phyloP scores from a whole-genome alignment of 2,797 vertebrate species.

The Tenualosa thibaudeaui region DNA sequence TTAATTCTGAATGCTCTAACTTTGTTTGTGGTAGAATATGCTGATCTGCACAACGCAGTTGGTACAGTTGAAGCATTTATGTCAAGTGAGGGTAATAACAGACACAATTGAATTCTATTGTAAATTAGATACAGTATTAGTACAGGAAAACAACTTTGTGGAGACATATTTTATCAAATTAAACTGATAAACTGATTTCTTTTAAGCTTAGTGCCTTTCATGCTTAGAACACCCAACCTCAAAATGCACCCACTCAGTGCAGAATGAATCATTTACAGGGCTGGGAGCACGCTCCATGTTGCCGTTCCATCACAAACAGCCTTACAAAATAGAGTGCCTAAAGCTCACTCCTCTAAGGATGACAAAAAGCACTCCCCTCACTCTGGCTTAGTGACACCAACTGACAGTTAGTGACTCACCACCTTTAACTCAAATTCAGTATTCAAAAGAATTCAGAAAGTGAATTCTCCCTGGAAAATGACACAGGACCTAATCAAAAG shows the following conservation, averaged over 20 bases:
- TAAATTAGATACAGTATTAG: not conserved
- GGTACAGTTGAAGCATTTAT: too few species aligned
- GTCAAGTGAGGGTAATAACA: not conserved
- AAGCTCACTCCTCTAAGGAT: not conserved
- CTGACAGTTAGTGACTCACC: not conserved
- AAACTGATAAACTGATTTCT: not conserved
- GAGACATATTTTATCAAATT: not conserved
- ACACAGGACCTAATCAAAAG: too few species aligned
- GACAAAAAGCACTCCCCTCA: not conserved
- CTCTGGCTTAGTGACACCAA: not conserved
- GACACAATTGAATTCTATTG: too few species aligned
- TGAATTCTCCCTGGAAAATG: not conserved
- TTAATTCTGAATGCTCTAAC: not conserved
- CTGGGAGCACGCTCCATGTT: constrained; percentile 24
- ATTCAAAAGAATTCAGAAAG: not conserved
- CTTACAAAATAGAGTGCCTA: not conserved
- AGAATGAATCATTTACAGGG: constrained; percentile 50
- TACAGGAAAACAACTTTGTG: not conserved
- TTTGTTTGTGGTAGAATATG: not conserved
- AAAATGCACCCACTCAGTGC: constrained; percentile 34
- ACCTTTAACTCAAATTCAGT: not conserved
- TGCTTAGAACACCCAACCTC: not conserved
- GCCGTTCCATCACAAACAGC: not conserved
- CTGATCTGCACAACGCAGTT: not conserved
- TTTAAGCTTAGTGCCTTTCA: not conserved